These are phyloP conservation scores for Periophthalmus magnuspinnatus DNA, from an alignment of 2,797 vertebrate species.

Conservation along the genomic window DNA sequence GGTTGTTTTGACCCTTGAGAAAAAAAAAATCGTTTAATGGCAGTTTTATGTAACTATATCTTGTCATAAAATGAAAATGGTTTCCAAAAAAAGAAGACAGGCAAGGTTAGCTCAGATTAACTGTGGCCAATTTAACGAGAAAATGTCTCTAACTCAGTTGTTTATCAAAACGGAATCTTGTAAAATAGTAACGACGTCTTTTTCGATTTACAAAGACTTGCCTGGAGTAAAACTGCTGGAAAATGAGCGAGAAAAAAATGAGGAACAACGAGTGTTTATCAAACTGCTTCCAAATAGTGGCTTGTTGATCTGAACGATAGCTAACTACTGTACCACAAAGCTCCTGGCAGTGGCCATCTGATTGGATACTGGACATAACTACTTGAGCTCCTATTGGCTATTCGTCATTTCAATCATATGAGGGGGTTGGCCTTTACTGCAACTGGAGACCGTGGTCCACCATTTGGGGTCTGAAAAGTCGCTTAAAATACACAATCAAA, in stretches of 20 bases:
- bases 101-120: conserved; percentile 19
- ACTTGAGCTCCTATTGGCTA: conserved; percentile 45
- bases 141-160: conserved; percentile 19
- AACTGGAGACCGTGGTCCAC: conserved; percentile 29
- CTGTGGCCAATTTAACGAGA: conserved; percentile 22
- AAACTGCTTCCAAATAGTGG: conserved; percentile 70
- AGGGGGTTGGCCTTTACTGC: not conserved
- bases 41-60: conserved; percentile 8
- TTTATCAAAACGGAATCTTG: conserved; percentile 13
- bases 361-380: conserved; percentile 54
- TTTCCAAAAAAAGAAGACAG: conserved; percentile 25
- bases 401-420: conserved; percentile 20
- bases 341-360: conserved; percentile 19
- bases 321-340: conserved; percentile 63
- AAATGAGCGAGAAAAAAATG: conserved; percentile 46
- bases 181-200: conserved; percentile 15
- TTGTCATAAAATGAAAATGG: conserved; percentile 25
- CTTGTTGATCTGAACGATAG: conserved; percentile 68
- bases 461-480: conserved; percentile 66
- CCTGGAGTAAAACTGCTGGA: conserved; percentile 31
- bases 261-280: conserved; percentile 60
- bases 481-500: not conserved
- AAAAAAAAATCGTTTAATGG: conserved; percentile 2
- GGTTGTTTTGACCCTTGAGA: conserved; percentile 15
- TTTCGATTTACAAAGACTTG: conserved; percentile 31